Evolutionary conservation across 2,888 invertebrate species (phyloP), one percentile per base, ranked within the genome.

Genomic region (Acanthoscelides obtectus): DNA sequence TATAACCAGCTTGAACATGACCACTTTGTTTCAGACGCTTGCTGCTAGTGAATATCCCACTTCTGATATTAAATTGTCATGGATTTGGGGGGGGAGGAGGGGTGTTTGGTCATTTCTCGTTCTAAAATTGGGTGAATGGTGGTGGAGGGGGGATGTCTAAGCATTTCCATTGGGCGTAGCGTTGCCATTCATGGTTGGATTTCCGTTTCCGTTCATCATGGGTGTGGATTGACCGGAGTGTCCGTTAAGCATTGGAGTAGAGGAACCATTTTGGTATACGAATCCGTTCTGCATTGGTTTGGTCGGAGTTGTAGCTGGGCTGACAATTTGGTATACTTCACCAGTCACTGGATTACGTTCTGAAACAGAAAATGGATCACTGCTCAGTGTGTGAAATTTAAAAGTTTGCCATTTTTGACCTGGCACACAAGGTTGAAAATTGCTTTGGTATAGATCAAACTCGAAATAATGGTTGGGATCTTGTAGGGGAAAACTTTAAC

Each of bases 271-370:
- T 72, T 76, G 73, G 71, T 75, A 77, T 72, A 77, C 78, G 71
- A 80, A 82, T 69, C 82, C 83, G 73, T 83, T 83, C 74, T 80
- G 78, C 71, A 79, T 72, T 66, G 79, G 78, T 77, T 84, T 84
- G 63, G 82, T 84, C 64, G 83, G 84, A 67, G 82, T 83, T 5
- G 80, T 76, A 12, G 64, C 20, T 22, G 84, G 83, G 69, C 81
- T 80, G 45, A 82, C 77, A 71, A 85, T 82, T 6, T 81, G 80
- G 75, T 85, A 84, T 27, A 79, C 79, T 77, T 85, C 84, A 21
- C 86, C 86, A 74, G 86, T 86, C n/a, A 86, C 85, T 8, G 86
- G 86, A 77, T 85, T 85, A 69, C 85, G 80, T 76, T 84, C 85
- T 85, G 75, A 69, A 76, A 73, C 73, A 73, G 75, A 72, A 73